Base-by-base conservation (phyloP, 2,113 vertebrate genomes). In the Syngnathus floridae region DNA sequence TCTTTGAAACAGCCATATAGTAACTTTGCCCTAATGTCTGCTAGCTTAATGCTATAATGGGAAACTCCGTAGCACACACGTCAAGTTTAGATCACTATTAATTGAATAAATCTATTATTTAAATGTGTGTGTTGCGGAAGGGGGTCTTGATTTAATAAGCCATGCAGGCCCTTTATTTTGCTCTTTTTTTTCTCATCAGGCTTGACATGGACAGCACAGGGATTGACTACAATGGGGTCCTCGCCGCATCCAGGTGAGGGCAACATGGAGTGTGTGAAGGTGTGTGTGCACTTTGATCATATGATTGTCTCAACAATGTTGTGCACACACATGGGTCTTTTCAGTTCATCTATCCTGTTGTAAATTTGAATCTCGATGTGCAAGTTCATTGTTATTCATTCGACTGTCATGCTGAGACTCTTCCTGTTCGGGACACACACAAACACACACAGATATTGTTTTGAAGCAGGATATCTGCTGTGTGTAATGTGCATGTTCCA, bases 111-210 rank as follows among this genome's bases (percentile, higher is more conserved):
- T 64, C 58, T 54, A 16, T 54, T 72, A 69, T 77, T 80, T 74
- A 72, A 75, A 48, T 22, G 52, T 26, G 52, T 11, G 22, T 13
- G 52, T 26, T 10, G 21, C 9, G 21, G 21, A 21, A 9, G 51
- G 51, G 51, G 51, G 51, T 58, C 64, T 61, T 71, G 77, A 76
- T 83, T 83, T 82, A 82, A 85, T 71, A 35, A 38, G 36, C 7
- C 56, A 59, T 17, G 9, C 58, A 43, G 12, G 38, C 38, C 59
- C 59, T 43, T 61, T 7, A 61, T 43, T 61, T 76, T 40, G 46
- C 55, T 73, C 81, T 88, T 91, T 89, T 75, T 60, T 40, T 16
- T 36, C 14, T 16, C 81, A 80, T 90, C 88, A 90, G 90, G 89
- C 91, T 49, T 62, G 16, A 74, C 73, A 67, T 67, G 78, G 86